Percentiles rank a stretch among this genome's conserved stretches.
phyloP scores from a whole-genome alignment of 2,797 vertebrate genomes.

The Petrocephalus schoutedeni region DNA sequence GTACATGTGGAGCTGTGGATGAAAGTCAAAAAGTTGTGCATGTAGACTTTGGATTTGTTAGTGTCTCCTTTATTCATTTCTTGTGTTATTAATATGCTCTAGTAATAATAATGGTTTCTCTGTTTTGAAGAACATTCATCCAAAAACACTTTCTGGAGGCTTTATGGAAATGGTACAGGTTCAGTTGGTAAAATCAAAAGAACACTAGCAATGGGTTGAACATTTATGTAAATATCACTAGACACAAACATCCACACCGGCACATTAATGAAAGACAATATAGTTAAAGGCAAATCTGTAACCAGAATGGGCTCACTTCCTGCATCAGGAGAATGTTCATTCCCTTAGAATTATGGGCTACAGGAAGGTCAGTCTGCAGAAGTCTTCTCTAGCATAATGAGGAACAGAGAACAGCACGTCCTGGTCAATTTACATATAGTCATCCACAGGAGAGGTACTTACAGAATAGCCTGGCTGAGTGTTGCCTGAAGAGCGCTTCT shows the following conservation, averaged over 20 bases:
- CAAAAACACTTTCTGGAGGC: background rate
- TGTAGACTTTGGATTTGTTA: background rate
- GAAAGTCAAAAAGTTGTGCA: background rate
- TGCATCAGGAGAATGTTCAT: background rate
- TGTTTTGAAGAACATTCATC: background rate
- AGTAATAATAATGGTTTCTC: background rate
- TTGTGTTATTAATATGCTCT: background rate
- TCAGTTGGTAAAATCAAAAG: background rate
- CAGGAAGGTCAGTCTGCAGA: background rate
- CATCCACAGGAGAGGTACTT: background rate
- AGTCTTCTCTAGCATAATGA: background rate
- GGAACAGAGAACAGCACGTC: slow-evolving; percentile 1
- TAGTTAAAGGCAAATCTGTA: background rate
- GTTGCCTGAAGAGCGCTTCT: background rate
- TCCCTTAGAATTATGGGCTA: background rate
- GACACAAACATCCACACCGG: background rate
- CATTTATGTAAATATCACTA: background rate
- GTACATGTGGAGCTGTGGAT: background rate
- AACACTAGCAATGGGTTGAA: background rate
- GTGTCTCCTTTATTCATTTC: background rate
- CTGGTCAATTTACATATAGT: slow-evolving; percentile 12
- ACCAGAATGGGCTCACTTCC: background rate
- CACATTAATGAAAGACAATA: background rate
- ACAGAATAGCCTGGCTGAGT: background rate
- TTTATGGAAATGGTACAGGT: background rate